Base-by-base conservation (phyloP, 2,797 vertebrate species). In the Calcarius lapponicus region DNA sequence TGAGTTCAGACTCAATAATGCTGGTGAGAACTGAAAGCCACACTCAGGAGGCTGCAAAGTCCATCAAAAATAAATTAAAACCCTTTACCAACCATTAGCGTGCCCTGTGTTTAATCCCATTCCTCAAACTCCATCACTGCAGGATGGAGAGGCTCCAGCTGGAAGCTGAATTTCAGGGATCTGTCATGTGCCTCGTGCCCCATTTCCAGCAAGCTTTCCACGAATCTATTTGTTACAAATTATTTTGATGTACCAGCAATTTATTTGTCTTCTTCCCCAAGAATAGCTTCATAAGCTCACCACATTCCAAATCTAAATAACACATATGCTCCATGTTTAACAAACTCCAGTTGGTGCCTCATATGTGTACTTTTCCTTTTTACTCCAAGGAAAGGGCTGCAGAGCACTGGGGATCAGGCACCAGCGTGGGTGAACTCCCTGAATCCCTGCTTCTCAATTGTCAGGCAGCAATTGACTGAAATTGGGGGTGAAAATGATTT, bases 391-490 rank as follows among this genome's bases (percentile, higher is more conserved):
- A 14, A 64, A 32, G 50, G 94, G 94, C 87, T 94, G 82, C 73
- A 80, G 94, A 94, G 88, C 94, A 56, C 40, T 36, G 60, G 48
- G 90, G 96, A 96, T 93, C 79, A 96, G 91, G 66, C 69, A 82
- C 73, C 80, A 74, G 71, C 53, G 64, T 95, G 96, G 90, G 90
- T 89, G 95, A 96, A 86, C 69, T 57, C 89, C 57, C 65, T 90
- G 81, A 96, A 97, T 87, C 93, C 26, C 95, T 86, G n/a, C 40
- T 96, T 88, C 93, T 94, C 86, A 89, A 89, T 94, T 97, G 80
- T 95, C 95, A 95, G 82, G 62, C 56, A 91, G 85, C 71, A 97
- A 93, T 32, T 87, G 95, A 93, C 82, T 96, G 88, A 97, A 97
- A 96, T 42, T 61, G 28, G 56, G 73, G 69, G 42, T 19, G 17